phyloP scores from a whole-genome alignment of 2,797 vertebrate genomes.

The Heliangelus exortis region DNA sequence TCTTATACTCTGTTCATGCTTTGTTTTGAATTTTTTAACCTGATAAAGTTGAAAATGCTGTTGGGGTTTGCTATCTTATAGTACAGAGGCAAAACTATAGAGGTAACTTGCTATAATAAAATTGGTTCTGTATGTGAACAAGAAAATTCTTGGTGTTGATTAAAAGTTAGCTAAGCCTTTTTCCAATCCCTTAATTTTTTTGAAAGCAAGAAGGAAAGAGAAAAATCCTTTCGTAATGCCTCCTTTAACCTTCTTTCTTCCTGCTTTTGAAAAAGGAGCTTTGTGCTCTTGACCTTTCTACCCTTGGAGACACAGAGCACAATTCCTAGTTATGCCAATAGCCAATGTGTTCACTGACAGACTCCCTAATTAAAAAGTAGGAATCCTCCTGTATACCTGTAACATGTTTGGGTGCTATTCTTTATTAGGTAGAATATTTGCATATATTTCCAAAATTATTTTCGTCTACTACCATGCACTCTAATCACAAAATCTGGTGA shows the following conservation, averaged over 20 bases:
- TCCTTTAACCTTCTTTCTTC: conserved; percentile 17
- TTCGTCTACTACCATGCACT: neutral
- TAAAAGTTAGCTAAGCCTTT: conserved; percentile 9
- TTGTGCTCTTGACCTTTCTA: conserved; percentile 24
- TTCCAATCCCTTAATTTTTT: neutral
- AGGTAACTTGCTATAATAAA: neutral
- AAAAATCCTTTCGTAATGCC: neutral
- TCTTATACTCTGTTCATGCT: neutral
- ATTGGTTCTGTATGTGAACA: neutral
- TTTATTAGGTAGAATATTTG: neutral
- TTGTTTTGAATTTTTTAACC: neutral
- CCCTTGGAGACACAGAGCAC: neutral
- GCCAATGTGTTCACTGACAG: conserved; percentile 30
- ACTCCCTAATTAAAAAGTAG: neutral
- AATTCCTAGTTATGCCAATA: neutral
- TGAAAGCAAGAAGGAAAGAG: neutral
- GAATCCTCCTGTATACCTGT: neutral
- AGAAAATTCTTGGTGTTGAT: neutral
- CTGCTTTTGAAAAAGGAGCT: neutral
- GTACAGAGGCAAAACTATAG: neutral
- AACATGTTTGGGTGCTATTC: neutral
- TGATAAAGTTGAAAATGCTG: neutral
- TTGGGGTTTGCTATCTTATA: neutral
- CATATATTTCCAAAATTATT: neutral
- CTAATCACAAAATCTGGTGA: neutral